Evolutionary conservation across 37 sponge, comb jelly and placozoan genomes (phyloP), one percentile per base, ranked within the genome.

Genomic region (Cladorhizidae sp.): DNA sequence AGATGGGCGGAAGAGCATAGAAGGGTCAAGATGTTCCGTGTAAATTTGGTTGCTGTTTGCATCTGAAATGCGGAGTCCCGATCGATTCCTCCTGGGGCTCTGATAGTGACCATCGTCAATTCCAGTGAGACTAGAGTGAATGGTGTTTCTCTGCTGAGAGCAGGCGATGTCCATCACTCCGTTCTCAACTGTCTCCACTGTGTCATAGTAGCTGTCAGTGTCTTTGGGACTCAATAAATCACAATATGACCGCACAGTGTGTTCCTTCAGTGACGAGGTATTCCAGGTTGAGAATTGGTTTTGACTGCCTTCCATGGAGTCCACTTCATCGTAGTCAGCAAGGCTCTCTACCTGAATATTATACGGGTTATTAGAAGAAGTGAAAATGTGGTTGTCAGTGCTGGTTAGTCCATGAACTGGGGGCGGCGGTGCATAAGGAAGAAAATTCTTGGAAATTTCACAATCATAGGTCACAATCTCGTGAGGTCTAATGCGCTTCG

Each of bases 21-120:
- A 82, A 39, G 88, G 88, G 25, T 82, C 84, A 38, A 88, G 67
- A 15, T 22, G 40, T 50, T 88, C 88, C 41, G 32, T 75, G 82
- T 83, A 88, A 9, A 72, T 72, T 8, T 77, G 72, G 58, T 78
- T 73, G 61, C 58, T 58, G 9, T 12, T 45, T 45, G 49, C 14
- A 28, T 61, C 39, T 28, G 22, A 18, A 14, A 49, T 41, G 3
- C 26, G 72, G 6, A 40, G 50, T 8, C 28, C 11, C 23, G 14
- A n/a, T 14, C 57, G 5, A 12, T 43, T 33, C n/a, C n/a, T 20
- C 5, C 42, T 74, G 20, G 77, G 77, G 52, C 41, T 29, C 43
- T 76, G 77, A 40, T 76, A 76, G 42, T 76, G 56, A 8, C 77
- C 35, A 9, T 76, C 62, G 3, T 25, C 15, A 14, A 39, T 5